A percentile compares a stretch with the other conserved stretches of the same genome.
Evolutionary conservation across 1,140 invertebrate species (phyloP).

Genomic region (Onthophagus taurus): DNA sequence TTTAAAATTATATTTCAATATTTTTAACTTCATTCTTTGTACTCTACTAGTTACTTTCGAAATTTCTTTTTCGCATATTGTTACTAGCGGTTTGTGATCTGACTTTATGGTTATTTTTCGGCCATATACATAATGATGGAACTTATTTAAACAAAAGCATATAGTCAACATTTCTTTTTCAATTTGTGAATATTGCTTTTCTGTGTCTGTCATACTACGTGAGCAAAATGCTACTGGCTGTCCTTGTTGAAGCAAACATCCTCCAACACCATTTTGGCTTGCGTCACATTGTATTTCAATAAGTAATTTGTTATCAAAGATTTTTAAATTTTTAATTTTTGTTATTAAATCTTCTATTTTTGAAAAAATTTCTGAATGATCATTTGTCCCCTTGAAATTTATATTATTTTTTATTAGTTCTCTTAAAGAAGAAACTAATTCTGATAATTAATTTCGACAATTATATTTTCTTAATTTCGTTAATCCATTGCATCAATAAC

Average conservation of each 20-base stretch:
- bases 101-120: slow-evolving; percentile 2
- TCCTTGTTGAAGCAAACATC: slow-evolving; percentile 9
- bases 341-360: too few relatives aligned
- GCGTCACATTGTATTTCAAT: slow-evolving; percentile 5
- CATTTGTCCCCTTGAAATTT: too few relatives aligned
- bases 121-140: slow-evolving; percentile 8
- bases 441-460: too few relatives aligned
- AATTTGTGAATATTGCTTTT: slow-evolving; percentile 11
- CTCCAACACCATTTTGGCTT: not conserved
- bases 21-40: slow-evolving; percentile 9
- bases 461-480: too few relatives aligned
- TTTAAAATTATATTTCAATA: slow-evolving; percentile 12
- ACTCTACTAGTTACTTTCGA: slow-evolving; percentile 6
- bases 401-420: too few relatives aligned
- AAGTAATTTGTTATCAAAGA: slow-evolving; percentile 1
- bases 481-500: too few relatives aligned
- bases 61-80: slow-evolving; percentile 6
- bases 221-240: slow-evolving; percentile 14
- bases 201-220: slow-evolving; percentile 11
- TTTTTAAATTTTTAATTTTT: too few relatives aligned
- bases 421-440: too few relatives aligned
- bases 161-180: slow-evolving; percentile 15
- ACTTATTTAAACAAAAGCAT: not conserved
- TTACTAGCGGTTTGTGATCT: slow-evolving; percentile 7
- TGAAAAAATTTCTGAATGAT: too few relatives aligned